These are phyloP conservation scores for Sepiola atlantica DNA, from an alignment of 2,888 invertebrate species.

Conservation along the genomic window DNA sequence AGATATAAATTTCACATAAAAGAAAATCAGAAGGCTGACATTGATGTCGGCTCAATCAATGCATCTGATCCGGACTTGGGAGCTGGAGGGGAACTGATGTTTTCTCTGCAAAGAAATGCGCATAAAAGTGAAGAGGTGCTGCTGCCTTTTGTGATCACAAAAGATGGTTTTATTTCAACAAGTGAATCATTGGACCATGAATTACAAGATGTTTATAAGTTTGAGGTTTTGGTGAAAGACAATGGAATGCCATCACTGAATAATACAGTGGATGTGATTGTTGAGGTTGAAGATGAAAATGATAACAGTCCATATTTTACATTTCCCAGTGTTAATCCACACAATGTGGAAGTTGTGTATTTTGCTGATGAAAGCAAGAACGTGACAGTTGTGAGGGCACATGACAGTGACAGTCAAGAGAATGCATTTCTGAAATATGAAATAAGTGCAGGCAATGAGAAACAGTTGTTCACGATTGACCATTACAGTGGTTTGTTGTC, in stretches of 20 bases:
- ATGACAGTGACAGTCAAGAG: conserved; percentile 10
- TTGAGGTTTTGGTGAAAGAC: conserved; percentile 1
- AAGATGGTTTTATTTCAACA: conserved; percentile 10
- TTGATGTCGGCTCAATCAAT: conserved; percentile 14
- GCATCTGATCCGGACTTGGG: conserved; percentile 14
- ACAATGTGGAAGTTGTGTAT: neutral
- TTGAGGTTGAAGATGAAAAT: conserved; percentile 20
- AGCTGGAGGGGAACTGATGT: neutral
- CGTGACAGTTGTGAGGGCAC: neutral
- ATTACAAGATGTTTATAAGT: conserved; percentile 20
- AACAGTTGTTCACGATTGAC: conserved; percentile 1
- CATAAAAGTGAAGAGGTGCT: neutral
- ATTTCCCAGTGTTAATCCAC: conserved; percentile 9
- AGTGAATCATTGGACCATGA: conserved; percentile 32
- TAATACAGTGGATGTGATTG: conserved; percentile 10
- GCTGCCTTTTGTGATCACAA: neutral
- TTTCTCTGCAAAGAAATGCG: neutral
- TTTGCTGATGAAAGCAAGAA: conserved; percentile 21
- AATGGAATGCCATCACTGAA: conserved; percentile 32
- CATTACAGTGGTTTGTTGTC: conserved; percentile 32
- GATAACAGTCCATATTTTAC: conserved; percentile 32
- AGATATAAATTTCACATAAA: neutral
- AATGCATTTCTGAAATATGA: neutral
- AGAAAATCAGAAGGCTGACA: neutral
- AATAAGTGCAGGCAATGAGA: conserved; percentile 21